A percentile compares a stretch with the other conserved stretches of the same genome.
These are phyloP conservation scores for Sminthurinus aureus DNA, from an alignment of 2,888 invertebrate genomes.

Conservation along the genomic window DNA sequence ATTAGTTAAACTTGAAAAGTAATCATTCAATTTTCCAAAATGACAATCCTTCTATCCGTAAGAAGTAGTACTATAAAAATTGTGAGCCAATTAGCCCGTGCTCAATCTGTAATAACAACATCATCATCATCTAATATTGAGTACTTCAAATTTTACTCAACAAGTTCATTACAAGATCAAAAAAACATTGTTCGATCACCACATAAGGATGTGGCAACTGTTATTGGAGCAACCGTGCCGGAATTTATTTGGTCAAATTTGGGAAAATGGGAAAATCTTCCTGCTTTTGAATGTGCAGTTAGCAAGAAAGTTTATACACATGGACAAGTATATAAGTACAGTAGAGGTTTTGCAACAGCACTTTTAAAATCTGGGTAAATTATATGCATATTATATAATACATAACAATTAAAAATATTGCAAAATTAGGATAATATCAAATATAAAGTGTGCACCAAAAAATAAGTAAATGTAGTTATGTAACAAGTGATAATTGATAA, in stretches of 20 bases:
- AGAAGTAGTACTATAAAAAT: constrained; percentile 3
- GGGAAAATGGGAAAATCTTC: constrained; percentile 48
- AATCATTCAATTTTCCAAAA: no score
- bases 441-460: no score
- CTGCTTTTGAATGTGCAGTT: constrained; percentile 52
- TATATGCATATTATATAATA: no score
- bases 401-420: no score
- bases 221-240: constrained; percentile 47
- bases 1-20: no score
- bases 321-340: constrained; percentile 45
- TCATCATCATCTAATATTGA: background rate
- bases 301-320: constrained; percentile 45
- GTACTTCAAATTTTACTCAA: no score
- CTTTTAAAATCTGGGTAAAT: constrained; percentile 44
- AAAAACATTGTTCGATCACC: constrained; percentile 5
- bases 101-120: background rate
- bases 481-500: no score
- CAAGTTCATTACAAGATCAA: background rate
- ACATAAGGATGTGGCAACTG: constrained; percentile 32
- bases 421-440: no score
- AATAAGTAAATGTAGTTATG: no score
- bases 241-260: constrained; percentile 53
- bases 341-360: constrained; percentile 49
- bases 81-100: background rate
- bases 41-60: background rate